Base-by-base conservation (phyloP, 2,888 invertebrate genomes). In the Rhodophaea formosa region DNA sequence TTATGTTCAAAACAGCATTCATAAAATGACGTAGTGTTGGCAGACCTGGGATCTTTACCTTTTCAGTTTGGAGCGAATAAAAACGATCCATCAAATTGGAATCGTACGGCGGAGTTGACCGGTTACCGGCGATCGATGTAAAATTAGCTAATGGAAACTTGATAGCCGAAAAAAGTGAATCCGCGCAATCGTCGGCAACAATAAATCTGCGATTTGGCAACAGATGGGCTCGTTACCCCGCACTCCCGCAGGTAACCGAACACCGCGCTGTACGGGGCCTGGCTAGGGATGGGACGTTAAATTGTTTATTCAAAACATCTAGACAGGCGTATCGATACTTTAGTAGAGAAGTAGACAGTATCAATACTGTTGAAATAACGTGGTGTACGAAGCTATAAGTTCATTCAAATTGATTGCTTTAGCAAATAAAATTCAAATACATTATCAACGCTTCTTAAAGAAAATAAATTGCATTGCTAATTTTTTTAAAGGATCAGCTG, bases 81-180 rank as follows among this genome's bases (percentile, higher is more conserved):
- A 86, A 86, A 82, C 84, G 82, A 88, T 88, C 86, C 84, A 88
- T 89, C 88, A 88, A 83, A 80, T 80, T 66, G 67, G 75, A 76
- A 85, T 82, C 77, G 78, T 67, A 74, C 72, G 70, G 70, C 68
- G 75, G 76, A 84, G 84, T 82, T 77, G 79, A 74, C 82, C 79
- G 80, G 39, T 39, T 12, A n/a, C 2, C n/a, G 76, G 69, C 70
- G 71, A 80, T 80, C 89, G 84, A 89, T 88, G 85, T 74, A 82
- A 84, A 88, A 90, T 90, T 90, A 90, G 88, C 88, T 89, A 90
- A 90, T 89, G 89, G 88, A 89, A 90, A 89, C 86, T 88, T 89
- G 90, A 90, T 89, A 87, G 88, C 83, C 77, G 68, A 72, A 87
- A 88, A 89, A 89, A 88, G 77, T 67, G 82, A 82, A 82, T 75